A percentile compares a stretch with the other conserved stretches of the same genome.
phyloP scores from a whole-genome alignment of 2,888 invertebrate species.

The Ditula angustiorana region DNA sequence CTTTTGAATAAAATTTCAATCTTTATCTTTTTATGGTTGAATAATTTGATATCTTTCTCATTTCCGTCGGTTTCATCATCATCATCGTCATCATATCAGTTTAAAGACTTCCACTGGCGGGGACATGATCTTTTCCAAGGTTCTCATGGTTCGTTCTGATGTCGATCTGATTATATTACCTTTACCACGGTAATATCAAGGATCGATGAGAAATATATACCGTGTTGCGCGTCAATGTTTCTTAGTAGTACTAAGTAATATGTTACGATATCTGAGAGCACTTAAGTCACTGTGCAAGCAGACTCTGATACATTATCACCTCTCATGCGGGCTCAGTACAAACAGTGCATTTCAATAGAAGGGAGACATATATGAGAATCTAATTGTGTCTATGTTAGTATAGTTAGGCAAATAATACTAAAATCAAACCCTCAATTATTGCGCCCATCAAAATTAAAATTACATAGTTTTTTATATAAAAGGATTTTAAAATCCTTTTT shows the following conservation, averaged over 20 bases:
- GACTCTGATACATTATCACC: constrained; percentile 53
- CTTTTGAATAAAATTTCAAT: too few species aligned
- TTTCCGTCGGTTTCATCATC: too few species aligned
- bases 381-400: constrained; percentile 16
- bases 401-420: not conserved
- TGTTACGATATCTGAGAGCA: constrained; percentile 13
- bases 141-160: too few species aligned
- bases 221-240: not conserved
- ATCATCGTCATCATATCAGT: too few species aligned
- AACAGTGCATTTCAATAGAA: constrained; percentile 48
- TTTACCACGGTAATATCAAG: not conserved
- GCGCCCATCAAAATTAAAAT: too few species aligned
- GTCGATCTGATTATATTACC: too few species aligned
- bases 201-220: not conserved
- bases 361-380: not conserved
- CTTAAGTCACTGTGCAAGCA: constrained; percentile 41
- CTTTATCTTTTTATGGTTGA: too few species aligned
- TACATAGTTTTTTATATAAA: too few species aligned
- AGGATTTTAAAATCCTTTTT: too few species aligned
- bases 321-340: constrained; percentile 55
- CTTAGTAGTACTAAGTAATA: not conserved
- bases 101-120: too few species aligned
- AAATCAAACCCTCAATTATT: not conserved
- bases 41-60: too few species aligned
- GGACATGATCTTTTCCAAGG: too few species aligned